Conservation (phyloP, 2,113 vertebrate species). For the Hucho hucho region DNA sequence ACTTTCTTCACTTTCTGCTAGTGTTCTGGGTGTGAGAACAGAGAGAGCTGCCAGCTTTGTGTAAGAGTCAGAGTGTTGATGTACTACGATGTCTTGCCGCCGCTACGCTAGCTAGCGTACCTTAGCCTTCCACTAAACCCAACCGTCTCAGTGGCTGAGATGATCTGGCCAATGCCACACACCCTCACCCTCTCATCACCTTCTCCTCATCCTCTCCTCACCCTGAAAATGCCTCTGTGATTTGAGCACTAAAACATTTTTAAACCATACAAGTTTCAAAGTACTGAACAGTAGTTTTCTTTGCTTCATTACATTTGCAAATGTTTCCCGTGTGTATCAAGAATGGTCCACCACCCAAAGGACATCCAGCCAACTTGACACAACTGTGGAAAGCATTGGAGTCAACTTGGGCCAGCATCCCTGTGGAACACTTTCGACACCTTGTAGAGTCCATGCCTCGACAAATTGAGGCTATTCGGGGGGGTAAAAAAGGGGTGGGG, state of each 20-base stretch:
- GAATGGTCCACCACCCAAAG: too few species aligned
- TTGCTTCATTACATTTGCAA: background rate
- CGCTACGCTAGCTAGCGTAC: conserved; percentile 5
- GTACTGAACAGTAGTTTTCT: background rate
- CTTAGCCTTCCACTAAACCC: conserved; percentile 33
- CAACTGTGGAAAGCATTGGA: too few species aligned
- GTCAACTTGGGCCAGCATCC: too few species aligned
- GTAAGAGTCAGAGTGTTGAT: conserved; percentile 27
- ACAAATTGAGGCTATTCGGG: too few species aligned
- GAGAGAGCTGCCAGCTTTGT: conserved; percentile 9
- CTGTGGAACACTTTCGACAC: too few species aligned
- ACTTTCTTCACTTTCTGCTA: background rate
- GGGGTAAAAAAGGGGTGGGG: too few species aligned
- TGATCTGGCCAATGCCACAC: conserved; percentile 4
- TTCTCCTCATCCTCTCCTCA: background rate
- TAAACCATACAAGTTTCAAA: background rate
- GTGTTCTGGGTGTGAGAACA: background rate
- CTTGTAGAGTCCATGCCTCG: too few species aligned
- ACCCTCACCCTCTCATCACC: background rate
- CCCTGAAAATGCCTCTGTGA: conserved; percentile 9
- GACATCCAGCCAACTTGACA: too few species aligned
- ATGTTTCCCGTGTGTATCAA: background rate
- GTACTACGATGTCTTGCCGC: conserved; percentile 10
- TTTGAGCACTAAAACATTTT: conserved; percentile 16
- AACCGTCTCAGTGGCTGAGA: conserved; percentile 37